These are phyloP conservation scores for Neodon shergylaensis DNA, from an alignment of 2,113 vertebrate species.

Conservation along the genomic window DNA sequence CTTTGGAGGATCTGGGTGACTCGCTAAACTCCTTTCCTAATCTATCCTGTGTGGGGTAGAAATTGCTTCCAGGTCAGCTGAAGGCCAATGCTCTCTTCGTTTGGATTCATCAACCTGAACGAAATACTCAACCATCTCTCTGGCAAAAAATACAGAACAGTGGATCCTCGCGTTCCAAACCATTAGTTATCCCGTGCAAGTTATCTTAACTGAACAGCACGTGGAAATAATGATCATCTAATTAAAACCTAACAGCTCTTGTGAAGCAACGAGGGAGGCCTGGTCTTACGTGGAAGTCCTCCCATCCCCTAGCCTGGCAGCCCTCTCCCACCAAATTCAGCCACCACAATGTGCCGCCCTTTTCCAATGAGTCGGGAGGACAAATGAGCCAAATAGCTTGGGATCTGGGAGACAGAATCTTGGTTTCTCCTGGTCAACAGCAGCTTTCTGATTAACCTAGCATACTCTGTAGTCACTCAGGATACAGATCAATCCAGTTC, in stretches of 20 bases:
- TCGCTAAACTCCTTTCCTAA: constrained; percentile 1
- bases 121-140: constrained; percentile 51
- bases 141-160: constrained; percentile 42
- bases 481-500: constrained; percentile 73
- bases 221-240: constrained; percentile 32
- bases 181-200: constrained; percentile 8
- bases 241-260: constrained; percentile 67
- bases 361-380: constrained; percentile 43
- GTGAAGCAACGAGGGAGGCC: constrained; percentile 40
- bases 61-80: constrained; percentile 46
- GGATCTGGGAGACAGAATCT: constrained; percentile 53
- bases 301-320: constrained; percentile 55
- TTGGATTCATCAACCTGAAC: constrained; percentile 41
- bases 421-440: constrained; percentile 61
- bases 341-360: constrained; percentile 40
- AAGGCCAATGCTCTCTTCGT: constrained; percentile 43
- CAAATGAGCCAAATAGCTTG: constrained; percentile 48
- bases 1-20: constrained; percentile 2
- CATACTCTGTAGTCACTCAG: constrained; percentile 33
- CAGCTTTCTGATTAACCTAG: constrained; percentile 60
- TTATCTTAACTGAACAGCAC: constrained; percentile 10
- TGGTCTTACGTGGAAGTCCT: constrained; percentile 32
- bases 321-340: constrained; percentile 45
- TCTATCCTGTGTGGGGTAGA: neutral
- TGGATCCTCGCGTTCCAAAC: neutral